These are phyloP conservation scores for Chlorocebus sabaeus DNA, from an alignment of 2,113 vertebrate species.

Conservation along the genomic window DNA sequence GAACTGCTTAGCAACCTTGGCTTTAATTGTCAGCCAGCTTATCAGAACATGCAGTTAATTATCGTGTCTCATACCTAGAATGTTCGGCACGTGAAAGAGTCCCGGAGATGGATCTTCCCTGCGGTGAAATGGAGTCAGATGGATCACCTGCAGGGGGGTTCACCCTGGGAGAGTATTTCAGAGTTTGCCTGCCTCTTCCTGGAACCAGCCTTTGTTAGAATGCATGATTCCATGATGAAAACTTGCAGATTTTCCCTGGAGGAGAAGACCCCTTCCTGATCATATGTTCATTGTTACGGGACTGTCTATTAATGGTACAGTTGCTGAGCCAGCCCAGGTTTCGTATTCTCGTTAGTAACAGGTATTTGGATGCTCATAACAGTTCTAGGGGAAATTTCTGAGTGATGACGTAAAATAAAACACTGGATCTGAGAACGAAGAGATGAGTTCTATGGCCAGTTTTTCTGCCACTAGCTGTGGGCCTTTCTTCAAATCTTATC, in stretches of 20 bases:
- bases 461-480: not conserved
- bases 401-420: not conserved
- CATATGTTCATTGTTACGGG: not conserved
- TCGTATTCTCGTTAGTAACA: not conserved
- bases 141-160: not conserved
- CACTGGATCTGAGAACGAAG: not conserved
- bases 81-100: not conserved
- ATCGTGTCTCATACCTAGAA: not conserved
- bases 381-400: not conserved
- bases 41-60: not conserved
- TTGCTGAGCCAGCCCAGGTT: not conserved
- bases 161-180: not conserved
- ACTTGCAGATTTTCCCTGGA: not conserved
- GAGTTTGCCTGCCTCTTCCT: not conserved
- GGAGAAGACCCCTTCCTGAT: not conserved
- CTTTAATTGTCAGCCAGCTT: not conserved
- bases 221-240: not conserved
- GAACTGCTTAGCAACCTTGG: not conserved
- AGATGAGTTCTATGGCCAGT: not conserved
- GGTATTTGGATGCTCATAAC: not conserved
- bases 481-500: not conserved
- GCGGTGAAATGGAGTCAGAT: not conserved
- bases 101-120: rapidly evolving
- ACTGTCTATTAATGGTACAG: not conserved
- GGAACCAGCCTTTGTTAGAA: not conserved